phyloP scores from a whole-genome alignment of 1,140 invertebrate species.

The Lanistes nyassanus region DNA sequence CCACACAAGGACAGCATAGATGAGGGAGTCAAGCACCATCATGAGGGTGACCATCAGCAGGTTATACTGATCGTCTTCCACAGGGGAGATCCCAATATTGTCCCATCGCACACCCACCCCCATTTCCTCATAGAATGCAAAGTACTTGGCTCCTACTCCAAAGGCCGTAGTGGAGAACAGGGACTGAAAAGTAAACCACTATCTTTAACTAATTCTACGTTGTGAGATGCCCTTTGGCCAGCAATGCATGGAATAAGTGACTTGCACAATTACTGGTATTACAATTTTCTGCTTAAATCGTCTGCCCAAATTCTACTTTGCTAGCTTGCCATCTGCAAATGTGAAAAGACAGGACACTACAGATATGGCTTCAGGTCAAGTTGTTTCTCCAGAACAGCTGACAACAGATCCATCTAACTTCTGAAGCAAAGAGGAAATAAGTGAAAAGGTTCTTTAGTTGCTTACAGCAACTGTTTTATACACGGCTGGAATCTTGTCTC shows the following conservation, averaged over 20 bases:
- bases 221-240: too few relatives aligned
- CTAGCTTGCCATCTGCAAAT: too few relatives aligned
- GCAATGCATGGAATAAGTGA: too few relatives aligned
- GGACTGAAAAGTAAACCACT: slow-evolving; percentile 63
- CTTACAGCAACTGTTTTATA: slow-evolving; percentile 67
- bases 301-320: too few relatives aligned
- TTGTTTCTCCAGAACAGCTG: too few relatives aligned
- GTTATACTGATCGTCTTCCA: slow-evolving; percentile 78
- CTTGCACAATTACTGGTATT: too few relatives aligned
- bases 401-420: too few relatives aligned
- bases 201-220: not conserved
- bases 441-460: slow-evolving; percentile 27
- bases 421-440: too few relatives aligned
- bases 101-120: slow-evolving; percentile 80
- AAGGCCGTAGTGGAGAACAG: slow-evolving; percentile 82
- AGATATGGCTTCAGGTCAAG: too few relatives aligned
- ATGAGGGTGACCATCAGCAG: slow-evolving; percentile 73
- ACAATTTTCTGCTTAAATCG: too few relatives aligned
- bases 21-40: slow-evolving; percentile 70
- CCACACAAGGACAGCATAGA: slow-evolving; percentile 70
- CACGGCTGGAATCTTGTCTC: slow-evolving; percentile 59
- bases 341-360: too few relatives aligned
- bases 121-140: slow-evolving; percentile 74
- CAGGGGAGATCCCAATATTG: slow-evolving; percentile 73
- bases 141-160: slow-evolving; percentile 79